Conservation (phyloP, 37 sponge, comb jelly and placozoan species). For the Aplysina aerophoba region DNA sequence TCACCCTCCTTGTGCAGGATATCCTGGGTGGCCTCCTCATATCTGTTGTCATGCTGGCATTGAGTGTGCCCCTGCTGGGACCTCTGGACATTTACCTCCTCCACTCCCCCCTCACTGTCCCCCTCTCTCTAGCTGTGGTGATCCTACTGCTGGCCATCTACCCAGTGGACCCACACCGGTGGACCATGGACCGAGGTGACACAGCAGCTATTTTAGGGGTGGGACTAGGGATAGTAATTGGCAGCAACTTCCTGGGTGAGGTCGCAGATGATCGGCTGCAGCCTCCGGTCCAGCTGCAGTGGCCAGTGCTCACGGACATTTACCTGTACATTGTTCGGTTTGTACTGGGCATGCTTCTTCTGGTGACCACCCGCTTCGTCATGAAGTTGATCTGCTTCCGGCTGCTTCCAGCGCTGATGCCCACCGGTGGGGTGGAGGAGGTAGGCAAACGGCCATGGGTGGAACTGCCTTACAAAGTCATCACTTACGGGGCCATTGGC, state of each 20-base stretch:
- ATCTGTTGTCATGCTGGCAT: constrained; percentile 61
- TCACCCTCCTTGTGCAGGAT: constrained; percentile 69
- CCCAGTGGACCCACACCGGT: constrained; percentile 69
- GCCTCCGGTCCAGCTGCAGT: constrained; percentile 48
- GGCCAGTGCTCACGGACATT: constrained; percentile 50
- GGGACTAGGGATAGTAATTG: constrained; percentile 51
- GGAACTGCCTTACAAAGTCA: constrained; percentile 87
- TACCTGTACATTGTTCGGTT: constrained; percentile 64
- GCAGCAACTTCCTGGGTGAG: constrained; percentile 37
- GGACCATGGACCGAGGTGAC: constrained; percentile 92
- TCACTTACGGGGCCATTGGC: constrained; percentile 80
- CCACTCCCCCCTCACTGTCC: constrained; percentile 18
- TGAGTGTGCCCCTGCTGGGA: constrained; percentile 37
- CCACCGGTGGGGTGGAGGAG: constrained; percentile 76
- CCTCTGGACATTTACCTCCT: constrained; percentile 59
- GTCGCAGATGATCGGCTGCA: constrained; percentile 60
- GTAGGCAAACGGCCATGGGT: constrained; percentile 73
- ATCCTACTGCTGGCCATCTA: constrained; percentile 79
- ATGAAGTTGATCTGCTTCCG: constrained; percentile 87
- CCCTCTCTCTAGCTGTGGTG: constrained; percentile 28
- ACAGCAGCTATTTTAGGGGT: constrained; percentile 82
- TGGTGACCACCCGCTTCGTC: constrained; percentile 75
- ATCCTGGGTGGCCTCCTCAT: constrained; percentile 73
- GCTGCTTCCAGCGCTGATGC: constrained; percentile 82
- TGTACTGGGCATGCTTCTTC: constrained; percentile 76